A percentile compares a stretch with the other conserved stretches of the same genome.
These are phyloP conservation scores for Mesocricetus auratus DNA, from an alignment of 2,113 vertebrate species.

Conservation along the genomic window DNA sequence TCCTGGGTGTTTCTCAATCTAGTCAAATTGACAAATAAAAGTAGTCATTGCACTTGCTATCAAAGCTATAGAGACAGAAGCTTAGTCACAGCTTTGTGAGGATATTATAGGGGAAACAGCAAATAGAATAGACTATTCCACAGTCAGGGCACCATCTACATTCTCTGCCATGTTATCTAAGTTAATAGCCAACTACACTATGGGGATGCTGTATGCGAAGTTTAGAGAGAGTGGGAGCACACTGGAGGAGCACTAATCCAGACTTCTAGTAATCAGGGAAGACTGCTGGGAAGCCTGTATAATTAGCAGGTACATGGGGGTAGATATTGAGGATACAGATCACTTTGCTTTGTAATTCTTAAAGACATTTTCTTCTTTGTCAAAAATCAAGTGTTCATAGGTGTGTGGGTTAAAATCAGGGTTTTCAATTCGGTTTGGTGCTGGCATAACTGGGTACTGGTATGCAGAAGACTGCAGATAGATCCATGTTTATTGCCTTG, in stretches of 20 bases:
- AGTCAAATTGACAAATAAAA: not conserved
- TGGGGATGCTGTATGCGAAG: not conserved
- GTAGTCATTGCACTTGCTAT: not conserved
- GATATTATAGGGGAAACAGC: not conserved
- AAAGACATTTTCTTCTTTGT: not conserved
- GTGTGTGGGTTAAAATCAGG: no score
- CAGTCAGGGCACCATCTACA: not conserved
- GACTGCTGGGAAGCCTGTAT: not conserved
- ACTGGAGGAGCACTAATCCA: not conserved
- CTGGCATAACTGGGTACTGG: no score
- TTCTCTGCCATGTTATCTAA: not conserved
- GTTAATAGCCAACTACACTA: not conserved
- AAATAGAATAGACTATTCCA: not conserved
- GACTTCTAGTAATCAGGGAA: not conserved
- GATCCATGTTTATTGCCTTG: no score
- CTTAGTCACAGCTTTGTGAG: slow-evolving; percentile 1
- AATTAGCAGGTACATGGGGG: not conserved
- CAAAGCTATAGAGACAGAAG: not conserved
- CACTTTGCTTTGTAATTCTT: not conserved
- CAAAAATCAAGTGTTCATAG: no score
- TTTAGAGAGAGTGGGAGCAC: not conserved
- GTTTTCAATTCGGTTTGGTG: no score
- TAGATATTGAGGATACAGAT: not conserved
- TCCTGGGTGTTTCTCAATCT: not conserved
- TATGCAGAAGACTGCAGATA: no score